Evolutionary conservation across 2,113 vertebrate species (phyloP).

Genomic region (Bubo bubo): DNA sequence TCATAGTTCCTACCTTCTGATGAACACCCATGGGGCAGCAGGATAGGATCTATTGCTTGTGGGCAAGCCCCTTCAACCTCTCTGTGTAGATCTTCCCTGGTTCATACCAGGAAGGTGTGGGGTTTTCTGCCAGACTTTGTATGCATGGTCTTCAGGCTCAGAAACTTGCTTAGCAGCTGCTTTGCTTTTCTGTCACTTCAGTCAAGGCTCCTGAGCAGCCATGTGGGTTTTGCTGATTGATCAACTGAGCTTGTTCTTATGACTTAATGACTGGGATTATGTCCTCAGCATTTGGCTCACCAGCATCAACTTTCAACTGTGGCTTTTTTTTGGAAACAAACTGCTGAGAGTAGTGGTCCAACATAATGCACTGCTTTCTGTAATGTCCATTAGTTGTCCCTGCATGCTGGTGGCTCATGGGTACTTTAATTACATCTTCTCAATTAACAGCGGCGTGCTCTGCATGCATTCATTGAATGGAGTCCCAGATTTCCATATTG

Average conservation of each 20-base stretch:
- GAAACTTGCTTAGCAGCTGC: not conserved
- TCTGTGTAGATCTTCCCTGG: not conserved
- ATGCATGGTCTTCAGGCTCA: rapidly evolving
- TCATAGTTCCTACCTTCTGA: not conserved
- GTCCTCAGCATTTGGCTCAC: rapidly evolving
- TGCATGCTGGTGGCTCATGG: not conserved
- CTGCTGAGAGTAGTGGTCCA: not conserved
- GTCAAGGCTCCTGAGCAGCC: not conserved
- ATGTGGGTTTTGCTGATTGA: not conserved
- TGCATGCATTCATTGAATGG: not conserved
- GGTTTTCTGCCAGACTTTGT: not conserved
- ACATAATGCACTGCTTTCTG: not conserved
- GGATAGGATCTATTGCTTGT: not conserved
- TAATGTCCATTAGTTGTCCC: conserved; percentile 44
- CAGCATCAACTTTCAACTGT: not conserved
- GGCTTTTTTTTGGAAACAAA: not conserved
- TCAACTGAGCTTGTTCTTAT: not conserved
- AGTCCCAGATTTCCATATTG: conserved; percentile 22
- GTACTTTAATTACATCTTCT: conserved; percentile 34
- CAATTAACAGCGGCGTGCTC: not conserved
- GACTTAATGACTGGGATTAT: not conserved
- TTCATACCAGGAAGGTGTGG: not conserved
- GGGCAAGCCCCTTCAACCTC: not conserved
- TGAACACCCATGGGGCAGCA: rapidly evolving
- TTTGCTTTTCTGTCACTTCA: not conserved